Conservation (phyloP, 92 coral and sea anemone species). For the Blastomussa wellsi region DNA sequence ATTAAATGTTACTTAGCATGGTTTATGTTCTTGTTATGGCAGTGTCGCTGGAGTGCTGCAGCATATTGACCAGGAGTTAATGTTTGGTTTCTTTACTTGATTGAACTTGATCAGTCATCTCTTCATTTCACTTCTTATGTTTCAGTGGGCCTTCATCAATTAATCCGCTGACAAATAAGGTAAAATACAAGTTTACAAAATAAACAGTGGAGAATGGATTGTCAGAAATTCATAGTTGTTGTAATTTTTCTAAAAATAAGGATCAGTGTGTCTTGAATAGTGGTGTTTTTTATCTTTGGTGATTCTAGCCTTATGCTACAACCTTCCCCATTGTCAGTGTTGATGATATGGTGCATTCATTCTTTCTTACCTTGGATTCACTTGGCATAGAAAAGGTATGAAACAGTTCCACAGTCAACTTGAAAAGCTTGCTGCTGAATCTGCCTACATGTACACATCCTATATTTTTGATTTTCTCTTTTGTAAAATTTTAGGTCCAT, state of each 20-base stretch:
- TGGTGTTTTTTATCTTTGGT: neutral
- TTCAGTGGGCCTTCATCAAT: conserved; percentile 94
- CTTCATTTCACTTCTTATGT: neutral
- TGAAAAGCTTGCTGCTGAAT: neutral
- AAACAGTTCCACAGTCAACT: neutral
- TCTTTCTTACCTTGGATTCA: conserved; percentile 83
- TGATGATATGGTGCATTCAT: conserved; percentile 83
- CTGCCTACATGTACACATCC: neutral
- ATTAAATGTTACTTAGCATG: too few relatives aligned
- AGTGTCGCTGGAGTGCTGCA: too few relatives aligned
- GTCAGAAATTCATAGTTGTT: neutral
- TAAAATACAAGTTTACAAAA: conserved; percentile 10
- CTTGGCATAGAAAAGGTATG: conserved; percentile 83
- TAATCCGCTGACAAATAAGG: conserved; percentile 89
- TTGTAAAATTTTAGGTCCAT: conserved; percentile 59
- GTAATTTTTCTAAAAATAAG: neutral
- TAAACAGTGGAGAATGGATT: neutral
- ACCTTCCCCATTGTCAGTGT: conserved; percentile 95
- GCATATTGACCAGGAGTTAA: too few relatives aligned
- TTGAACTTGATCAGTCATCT: neutral
- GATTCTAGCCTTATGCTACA: conserved; percentile 85
- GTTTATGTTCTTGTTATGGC: too few relatives aligned
- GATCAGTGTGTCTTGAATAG: neutral
- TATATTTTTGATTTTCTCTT: neutral
- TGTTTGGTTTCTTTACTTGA: neutral